These are phyloP conservation scores for Pachyseris speciosa DNA, from an alignment of 64 coral and sea anemone genomes.

Conservation along the genomic window DNA sequence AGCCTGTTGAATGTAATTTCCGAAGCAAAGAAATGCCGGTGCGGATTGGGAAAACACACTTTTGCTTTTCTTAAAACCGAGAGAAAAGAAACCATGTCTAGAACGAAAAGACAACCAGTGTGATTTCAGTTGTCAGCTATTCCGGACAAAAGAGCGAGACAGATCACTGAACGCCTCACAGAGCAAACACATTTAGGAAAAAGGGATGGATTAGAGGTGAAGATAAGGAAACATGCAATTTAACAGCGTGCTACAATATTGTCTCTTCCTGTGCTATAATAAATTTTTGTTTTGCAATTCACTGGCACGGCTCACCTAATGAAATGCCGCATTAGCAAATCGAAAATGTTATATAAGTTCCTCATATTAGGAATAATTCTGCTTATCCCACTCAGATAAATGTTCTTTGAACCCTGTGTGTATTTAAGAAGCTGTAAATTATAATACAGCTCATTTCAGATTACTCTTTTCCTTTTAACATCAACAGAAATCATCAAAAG, in stretches of 20 bases:
- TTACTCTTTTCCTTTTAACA: too few species aligned
- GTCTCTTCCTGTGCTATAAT: background rate
- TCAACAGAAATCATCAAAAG: too few species aligned
- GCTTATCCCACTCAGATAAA: too few species aligned
- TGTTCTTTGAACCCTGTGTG: too few species aligned
- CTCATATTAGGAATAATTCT: background rate
- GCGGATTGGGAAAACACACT: background rate
- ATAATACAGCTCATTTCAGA: too few species aligned
- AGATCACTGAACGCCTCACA: background rate
- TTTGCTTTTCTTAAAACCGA: background rate
- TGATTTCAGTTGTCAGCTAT: background rate
- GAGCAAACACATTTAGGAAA: background rate
- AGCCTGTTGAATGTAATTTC: conserved; percentile 52
- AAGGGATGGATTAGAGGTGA: background rate
- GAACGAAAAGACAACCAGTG: background rate
- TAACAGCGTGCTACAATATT: background rate
- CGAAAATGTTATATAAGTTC: background rate
- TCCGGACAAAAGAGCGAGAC: background rate
- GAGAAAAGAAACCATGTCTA: background rate
- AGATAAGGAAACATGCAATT: background rate
- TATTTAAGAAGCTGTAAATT: background rate
- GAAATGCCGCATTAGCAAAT: background rate
- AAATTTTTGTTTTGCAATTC: background rate
- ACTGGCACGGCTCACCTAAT: background rate
- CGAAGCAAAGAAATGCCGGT: background rate